These are phyloP conservation scores for Calameuta pallipes DNA, from an alignment of 2,888 invertebrate species.

Conservation along the genomic window DNA sequence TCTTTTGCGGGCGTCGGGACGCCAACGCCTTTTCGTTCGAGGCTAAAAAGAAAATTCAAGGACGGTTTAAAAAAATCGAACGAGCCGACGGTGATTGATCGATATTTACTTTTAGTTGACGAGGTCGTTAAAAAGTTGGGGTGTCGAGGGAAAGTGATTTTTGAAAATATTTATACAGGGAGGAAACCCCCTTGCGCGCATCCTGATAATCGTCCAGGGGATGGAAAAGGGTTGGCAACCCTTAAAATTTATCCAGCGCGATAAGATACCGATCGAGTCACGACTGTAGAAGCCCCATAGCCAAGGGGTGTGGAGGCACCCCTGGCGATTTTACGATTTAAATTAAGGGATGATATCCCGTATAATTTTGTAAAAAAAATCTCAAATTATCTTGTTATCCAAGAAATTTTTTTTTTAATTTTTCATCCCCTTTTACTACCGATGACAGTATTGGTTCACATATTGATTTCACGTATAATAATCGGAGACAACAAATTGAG, in stretches of 20 bases:
- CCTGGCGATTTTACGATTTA: not conserved
- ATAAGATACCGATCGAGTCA: not conserved
- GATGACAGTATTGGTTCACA: not conserved
- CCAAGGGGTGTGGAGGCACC: too few relatives aligned
- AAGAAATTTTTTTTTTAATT: not conserved
- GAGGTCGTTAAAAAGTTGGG: not conserved
- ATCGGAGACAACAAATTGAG: not conserved
- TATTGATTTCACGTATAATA: not conserved
- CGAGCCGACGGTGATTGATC: not conserved
- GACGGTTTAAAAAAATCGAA: not conserved
- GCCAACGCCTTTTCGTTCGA: not conserved
- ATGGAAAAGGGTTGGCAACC: not conserved
- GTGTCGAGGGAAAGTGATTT: not conserved
- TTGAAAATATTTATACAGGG: not conserved
- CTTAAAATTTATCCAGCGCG: not conserved
- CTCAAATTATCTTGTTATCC: not conserved
- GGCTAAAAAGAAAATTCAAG: not conserved
- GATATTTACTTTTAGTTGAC: not conserved
- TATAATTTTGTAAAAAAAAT: not conserved
- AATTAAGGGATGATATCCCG: not conserved
- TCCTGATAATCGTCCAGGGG: not conserved
- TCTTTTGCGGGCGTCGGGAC: not conserved
- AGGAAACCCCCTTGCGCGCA: not conserved
- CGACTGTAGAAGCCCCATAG: not conserved
- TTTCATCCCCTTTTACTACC: not conserved